Percentiles rank a stretch among this genome's conserved stretches.
Conservation (phyloP, 1,140 invertebrate genomes). For the Neodiprion pinetum region DNA sequence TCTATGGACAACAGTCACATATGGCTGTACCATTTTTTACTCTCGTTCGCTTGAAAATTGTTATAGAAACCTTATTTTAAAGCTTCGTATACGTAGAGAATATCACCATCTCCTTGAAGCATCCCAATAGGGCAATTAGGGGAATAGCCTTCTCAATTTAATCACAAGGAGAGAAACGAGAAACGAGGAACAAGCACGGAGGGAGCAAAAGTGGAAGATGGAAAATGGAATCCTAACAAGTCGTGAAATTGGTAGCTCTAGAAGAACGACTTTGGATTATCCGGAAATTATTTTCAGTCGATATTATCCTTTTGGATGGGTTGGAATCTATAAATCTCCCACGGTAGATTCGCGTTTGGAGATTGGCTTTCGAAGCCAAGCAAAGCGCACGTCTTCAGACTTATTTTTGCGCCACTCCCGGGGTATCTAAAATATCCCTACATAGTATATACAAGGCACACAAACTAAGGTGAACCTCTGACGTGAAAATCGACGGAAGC, state of each 20-base stretch:
- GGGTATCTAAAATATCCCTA: not conserved
- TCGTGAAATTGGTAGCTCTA: slow-evolving; percentile 7
- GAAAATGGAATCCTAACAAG: slow-evolving; percentile 10
- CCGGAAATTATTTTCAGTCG: slow-evolving; percentile 1
- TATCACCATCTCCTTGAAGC: not conserved
- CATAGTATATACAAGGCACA: no score
- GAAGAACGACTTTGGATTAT: not conserved
- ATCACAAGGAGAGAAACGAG: slow-evolving; percentile 2
- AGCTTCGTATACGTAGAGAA: no score
- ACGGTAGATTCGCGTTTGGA: not conserved
- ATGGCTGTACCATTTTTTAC: no score
- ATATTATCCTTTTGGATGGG: not conserved
- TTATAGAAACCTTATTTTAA: no score
- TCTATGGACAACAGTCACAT: no score
- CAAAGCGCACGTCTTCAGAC: not conserved
- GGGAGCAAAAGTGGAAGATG: slow-evolving; percentile 17
- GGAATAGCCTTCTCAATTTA: slow-evolving; percentile 1
- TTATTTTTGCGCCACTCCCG: not conserved
- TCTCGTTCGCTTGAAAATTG: no score
- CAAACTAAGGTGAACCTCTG: not conserved
- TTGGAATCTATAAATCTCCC: not conserved
- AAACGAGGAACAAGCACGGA: slow-evolving; percentile 9
- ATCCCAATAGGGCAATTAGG: slow-evolving; percentile 1
- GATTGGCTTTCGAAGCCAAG: not conserved
- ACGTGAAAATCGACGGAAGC: not conserved